A percentile compares a stretch with the other conserved stretches of the same genome.
phyloP scores from a whole-genome alignment of 2,888 invertebrate species.

The Nephrocerus scutellatus region DNA sequence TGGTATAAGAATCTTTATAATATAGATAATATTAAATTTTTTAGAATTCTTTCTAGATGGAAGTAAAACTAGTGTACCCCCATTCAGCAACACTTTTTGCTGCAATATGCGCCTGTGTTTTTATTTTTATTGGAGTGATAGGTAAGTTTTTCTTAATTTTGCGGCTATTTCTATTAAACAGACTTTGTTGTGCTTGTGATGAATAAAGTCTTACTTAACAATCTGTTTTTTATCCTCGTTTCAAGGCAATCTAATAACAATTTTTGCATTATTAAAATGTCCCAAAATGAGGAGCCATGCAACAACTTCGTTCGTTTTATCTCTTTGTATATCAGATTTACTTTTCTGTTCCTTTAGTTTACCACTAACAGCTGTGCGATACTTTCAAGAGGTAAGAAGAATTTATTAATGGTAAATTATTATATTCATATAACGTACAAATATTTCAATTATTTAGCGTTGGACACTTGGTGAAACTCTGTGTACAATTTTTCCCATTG shows the following conservation, averaged over 20 bases:
- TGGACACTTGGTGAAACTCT: conserved; percentile 74
- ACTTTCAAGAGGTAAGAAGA: conserved; percentile 59
- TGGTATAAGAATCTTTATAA: no score
- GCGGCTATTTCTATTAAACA: background rate
- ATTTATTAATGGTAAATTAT: background rate
- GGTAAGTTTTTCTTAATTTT: conserved; percentile 53
- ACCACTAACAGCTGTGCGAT: conserved; percentile 76
- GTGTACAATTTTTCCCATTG: conserved; percentile 78
- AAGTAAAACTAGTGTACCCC: conserved; percentile 52
- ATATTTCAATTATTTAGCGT: conserved; percentile 36
- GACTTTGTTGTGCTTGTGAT: conserved; percentile 9
- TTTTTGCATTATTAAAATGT: conserved; percentile 69
- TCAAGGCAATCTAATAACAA: conserved; percentile 75
- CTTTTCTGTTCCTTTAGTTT: conserved; percentile 78
- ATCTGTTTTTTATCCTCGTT: background rate
- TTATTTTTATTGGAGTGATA: conserved; percentile 69
- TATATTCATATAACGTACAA: background rate
- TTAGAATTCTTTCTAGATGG: conserved; percentile 20
- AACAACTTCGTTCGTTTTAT: conserved; percentile 81
- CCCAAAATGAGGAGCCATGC: conserved; percentile 74
- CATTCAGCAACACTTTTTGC: conserved; percentile 69
- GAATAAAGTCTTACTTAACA: background rate
- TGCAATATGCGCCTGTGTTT: conserved; percentile 69
- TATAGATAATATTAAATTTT: no score
- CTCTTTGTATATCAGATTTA: conserved; percentile 77